Percentiles rank a stretch among this genome's conserved stretches.
Conservation (phyloP, 2,113 vertebrate species). For the Oreocharis arfaki region DNA sequence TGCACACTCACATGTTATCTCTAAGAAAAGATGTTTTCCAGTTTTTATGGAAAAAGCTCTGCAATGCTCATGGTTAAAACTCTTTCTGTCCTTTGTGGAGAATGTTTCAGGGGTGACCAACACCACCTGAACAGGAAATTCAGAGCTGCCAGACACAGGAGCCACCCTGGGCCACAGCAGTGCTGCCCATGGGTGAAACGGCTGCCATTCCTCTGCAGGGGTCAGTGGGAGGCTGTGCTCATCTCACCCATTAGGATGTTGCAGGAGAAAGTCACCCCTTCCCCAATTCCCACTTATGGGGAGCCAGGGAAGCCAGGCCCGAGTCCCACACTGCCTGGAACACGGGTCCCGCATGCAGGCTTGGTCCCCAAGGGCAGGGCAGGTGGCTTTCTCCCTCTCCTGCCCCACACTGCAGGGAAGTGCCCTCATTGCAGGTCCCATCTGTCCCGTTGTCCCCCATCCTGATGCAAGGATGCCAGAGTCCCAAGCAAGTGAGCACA, state of each 20-base stretch:
- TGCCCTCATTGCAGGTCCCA: neutral
- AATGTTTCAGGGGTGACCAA: neutral
- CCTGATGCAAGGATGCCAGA: neutral
- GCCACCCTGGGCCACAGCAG: neutral
- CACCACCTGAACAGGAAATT: neutral
- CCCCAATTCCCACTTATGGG: rapidly evolving
- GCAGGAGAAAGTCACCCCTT: neutral
- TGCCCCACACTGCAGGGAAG: neutral
- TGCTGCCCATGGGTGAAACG: rapidly evolving
- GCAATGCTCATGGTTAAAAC: neutral
- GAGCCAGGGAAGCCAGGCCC: neutral
- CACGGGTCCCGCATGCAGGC: neutral
- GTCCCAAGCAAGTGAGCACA: neutral
- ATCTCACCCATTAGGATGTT: neutral
- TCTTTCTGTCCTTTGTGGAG: neutral
- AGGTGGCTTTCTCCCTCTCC: neutral
- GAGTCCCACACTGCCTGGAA: neutral
- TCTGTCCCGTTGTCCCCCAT: neutral
- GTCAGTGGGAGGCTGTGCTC: neutral
- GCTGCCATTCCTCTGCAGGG: neutral
- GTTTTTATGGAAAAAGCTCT: neutral
- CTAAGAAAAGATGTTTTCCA: neutral
- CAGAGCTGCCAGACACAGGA: neutral
- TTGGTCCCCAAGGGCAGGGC: neutral
- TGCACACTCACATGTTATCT: neutral